Base-by-base conservation (phyloP, 1,140 invertebrate genomes). In the Archivesica marissinica region DNA sequence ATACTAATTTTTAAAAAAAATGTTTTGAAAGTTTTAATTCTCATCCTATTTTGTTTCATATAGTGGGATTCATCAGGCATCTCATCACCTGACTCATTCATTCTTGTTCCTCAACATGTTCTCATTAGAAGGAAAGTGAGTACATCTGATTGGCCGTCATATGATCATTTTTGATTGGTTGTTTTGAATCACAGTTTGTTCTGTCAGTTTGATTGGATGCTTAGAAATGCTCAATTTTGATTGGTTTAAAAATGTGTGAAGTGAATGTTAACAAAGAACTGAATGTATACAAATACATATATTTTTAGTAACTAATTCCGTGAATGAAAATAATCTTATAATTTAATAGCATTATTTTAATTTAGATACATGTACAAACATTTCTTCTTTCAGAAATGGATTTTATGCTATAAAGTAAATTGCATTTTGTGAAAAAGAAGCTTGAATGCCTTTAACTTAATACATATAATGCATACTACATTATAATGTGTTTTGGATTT, bases 81-180 rank as follows among this genome's bases (percentile, higher is more conserved):
- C 0, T 81, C 79, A n/a, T 72, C 66, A 23, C 79, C 79, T 15
- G 79, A 81, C 59, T 81, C 79, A 70, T 81, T 81, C 47, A 81
- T 81, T 81, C 79, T 81, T 81, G 50, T 81, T 41, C 79, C 79
- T 56, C 79, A 81, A 81, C 79, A 81, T 72, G 38, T 72, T 52
- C 6, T 81, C 61, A 68, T 81, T 23, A 35, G 79, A 70, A 59
- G 30, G 35, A 54, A 7, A 39, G 79, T 81, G 79, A 81, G 79
- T 81, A 81, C 35, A 72, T 50, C 25, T 72, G 68, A 72, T 52
- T 72, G 68, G 68, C 41, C 50, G 41, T 72, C 68, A 72, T 72
- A 13, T 72, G 68, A 72, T 50, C 41, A 47, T 64, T 64, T 33
- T 35, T 64, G 59, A 64, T 64, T 64, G 30, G 59, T 64, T 35